A percentile compares a stretch with the other conserved stretches of the same genome.
Conservation (phyloP, 1,140 invertebrate genomes). For the Leptopilina boulardi region DNA sequence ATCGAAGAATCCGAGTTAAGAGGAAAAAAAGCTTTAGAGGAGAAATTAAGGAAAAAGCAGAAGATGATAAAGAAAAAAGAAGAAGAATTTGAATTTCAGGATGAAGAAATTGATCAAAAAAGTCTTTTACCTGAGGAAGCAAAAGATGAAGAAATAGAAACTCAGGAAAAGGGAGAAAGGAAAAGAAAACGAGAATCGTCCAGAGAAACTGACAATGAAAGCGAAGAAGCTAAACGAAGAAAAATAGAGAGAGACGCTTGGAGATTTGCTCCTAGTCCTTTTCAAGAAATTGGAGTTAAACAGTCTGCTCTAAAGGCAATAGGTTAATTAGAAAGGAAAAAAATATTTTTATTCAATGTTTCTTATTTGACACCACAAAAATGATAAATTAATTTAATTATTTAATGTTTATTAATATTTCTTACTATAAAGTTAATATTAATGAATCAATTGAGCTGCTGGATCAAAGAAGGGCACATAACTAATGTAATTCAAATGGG, state of each 20-base stretch:
- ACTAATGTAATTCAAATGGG: too few species aligned
- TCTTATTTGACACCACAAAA: too few species aligned
- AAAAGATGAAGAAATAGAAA: conserved; percentile 9
- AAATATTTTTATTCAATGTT: too few species aligned
- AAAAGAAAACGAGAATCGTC: conserved; percentile 31
- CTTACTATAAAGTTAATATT: too few species aligned
- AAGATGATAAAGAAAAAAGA: not conserved
- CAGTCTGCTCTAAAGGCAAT: conserved; percentile 41
- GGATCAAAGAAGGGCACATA: too few species aligned
- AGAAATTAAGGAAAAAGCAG: conserved; percentile 33
- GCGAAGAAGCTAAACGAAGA: conserved; percentile 18
- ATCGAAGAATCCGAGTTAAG: conserved; percentile 45
- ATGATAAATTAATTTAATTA: too few species aligned
- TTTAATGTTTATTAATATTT: too few species aligned
- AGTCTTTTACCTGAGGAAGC: too few species aligned
- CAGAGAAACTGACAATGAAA: conserved; percentile 25
- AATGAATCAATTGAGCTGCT: too few species aligned
- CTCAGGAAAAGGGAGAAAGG: conserved; percentile 2
- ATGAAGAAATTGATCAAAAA: conserved; percentile 13
- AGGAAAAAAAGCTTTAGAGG: conserved; percentile 50
- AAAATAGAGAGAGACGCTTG: conserved; percentile 49
- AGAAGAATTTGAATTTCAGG: conserved; percentile 15
- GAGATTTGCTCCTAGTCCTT: conserved; percentile 51
- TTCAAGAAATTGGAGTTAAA: conserved; percentile 37
- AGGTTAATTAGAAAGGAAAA: too few species aligned